These are phyloP conservation scores for Callocephalon fimbriatum DNA, from an alignment of 2,113 vertebrate genomes.

Conservation along the genomic window DNA sequence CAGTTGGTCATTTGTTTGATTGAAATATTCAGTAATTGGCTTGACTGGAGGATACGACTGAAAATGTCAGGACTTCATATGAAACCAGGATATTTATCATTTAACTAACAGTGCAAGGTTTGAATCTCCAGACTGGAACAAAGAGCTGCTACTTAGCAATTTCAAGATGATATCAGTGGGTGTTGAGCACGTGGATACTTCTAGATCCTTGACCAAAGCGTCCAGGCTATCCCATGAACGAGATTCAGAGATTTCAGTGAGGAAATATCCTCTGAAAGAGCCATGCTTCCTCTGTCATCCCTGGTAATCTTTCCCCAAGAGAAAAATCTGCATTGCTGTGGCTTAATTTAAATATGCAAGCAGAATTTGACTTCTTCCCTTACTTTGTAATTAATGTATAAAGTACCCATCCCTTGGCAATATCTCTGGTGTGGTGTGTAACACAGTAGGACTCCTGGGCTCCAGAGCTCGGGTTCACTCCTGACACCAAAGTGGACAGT, in stretches of 20 bases:
- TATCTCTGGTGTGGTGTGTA: neutral
- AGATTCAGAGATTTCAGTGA: neutral
- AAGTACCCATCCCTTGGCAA: neutral
- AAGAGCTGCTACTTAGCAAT: neutral
- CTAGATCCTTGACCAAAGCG: neutral
- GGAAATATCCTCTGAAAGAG: neutral
- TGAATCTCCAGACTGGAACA: neutral
- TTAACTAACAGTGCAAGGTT: neutral
- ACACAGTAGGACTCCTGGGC: neutral
- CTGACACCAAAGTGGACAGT: neutral
- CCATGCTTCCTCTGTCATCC: neutral
- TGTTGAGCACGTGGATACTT: neutral
- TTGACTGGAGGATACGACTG: no score
- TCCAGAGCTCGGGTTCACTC: neutral
- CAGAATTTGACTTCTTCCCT: constrained; percentile 5
- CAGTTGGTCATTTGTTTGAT: no score
- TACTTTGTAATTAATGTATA: constrained; percentile 22
- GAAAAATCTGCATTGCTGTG: constrained; percentile 17
- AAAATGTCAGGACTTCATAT: no score
- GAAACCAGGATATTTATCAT: neutral
- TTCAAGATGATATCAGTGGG: neutral
- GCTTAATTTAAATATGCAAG: constrained; percentile 35
- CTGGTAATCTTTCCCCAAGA: neutral
- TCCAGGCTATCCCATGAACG: neutral
- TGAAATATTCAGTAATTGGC: no score